Evolutionary conservation across 2,113 vertebrate genomes (phyloP).

Genomic region (rat (Rattus norvegicus)): DNA sequence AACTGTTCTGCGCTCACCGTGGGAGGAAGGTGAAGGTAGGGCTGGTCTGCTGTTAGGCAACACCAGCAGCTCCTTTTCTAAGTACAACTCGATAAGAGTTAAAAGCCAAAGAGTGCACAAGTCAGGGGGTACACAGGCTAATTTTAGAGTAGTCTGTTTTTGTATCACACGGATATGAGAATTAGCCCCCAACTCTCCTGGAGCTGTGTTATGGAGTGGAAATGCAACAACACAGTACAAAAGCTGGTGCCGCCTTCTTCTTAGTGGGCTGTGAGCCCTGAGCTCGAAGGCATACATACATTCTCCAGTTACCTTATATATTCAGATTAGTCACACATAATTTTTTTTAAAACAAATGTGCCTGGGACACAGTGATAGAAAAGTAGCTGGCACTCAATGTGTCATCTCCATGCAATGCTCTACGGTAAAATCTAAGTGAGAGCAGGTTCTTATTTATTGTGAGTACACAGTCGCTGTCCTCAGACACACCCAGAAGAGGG

Average conservation of each 20-base stretch:
- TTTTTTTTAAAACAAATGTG: constrained; percentile 14
- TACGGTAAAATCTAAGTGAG: neutral
- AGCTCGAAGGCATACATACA: neutral
- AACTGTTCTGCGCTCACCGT: neutral
- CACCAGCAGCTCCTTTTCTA: neutral
- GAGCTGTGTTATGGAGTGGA: neutral
- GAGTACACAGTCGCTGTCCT: too few species aligned
- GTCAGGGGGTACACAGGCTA: neutral
- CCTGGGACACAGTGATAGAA: neutral
- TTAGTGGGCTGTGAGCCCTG: neutral
- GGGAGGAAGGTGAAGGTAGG: neutral
- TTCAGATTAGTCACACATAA: neutral
- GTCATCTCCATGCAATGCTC: neutral
- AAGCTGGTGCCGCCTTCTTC: neutral
- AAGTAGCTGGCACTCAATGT: constrained; percentile 14
- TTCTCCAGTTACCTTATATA: constrained; percentile 12
- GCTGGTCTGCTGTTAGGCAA: neutral
- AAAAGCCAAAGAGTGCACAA: neutral
- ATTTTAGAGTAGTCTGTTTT: constrained; percentile 36
- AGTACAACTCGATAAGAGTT: neutral
- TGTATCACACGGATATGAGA: neutral
- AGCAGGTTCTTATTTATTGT: too few species aligned
- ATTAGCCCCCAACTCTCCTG: constrained; percentile 26
- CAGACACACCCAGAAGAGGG: too few species aligned
- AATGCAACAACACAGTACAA: neutral